Base-by-base conservation (phyloP, 2,113 vertebrate genomes). In the Emydura subglobosa region DNA sequence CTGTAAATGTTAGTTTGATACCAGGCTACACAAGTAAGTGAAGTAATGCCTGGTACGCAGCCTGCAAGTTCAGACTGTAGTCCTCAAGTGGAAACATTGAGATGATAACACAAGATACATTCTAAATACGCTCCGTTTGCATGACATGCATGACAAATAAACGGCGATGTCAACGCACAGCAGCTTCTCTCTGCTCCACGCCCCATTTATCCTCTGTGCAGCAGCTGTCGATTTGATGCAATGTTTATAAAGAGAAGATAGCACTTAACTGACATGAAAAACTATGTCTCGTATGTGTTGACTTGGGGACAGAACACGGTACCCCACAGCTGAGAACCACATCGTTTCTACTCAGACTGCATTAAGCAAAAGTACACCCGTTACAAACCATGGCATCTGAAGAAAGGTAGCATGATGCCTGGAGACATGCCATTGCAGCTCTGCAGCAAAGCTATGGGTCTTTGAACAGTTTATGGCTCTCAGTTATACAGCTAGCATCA, bases 391-490 rank as follows among this genome's bases (percentile, higher is more conserved):
- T 4, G 44, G 44, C 92, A 89, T 78, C 85, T 29, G 74, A 87
- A 59, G 79, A 91, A 94, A 94, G 82, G 92, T 78, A 96, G 78
- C 55, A 24, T 89, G 85, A 83, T 80, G 57, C 42, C 83, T 92
- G 79, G 87, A 91, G 82, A 54, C 5, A 10, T 87, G 93, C 87
- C 91, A 88, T 79, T 3, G 16, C 57, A 54, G 89, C 86, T 78
- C 50, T 34, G 55, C 54, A 50, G 85, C 53, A 91, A 81, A 93
- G 94, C 93, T 82, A 92, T 2, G 0, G 29, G 72, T 74, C 85
- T 74, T 74, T 57, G 53, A 96, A 89, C 85, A 14, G 61, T 93
- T 94, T 95, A 89, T 27, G 79, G 92, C 89, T 87, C 89, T 49
- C 11, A 25, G 82, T 74, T 82, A 93, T 7, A 76, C 5, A 44